Conservation (phyloP, 1,140 invertebrate species). For the Globodera rostochiensis region DNA sequence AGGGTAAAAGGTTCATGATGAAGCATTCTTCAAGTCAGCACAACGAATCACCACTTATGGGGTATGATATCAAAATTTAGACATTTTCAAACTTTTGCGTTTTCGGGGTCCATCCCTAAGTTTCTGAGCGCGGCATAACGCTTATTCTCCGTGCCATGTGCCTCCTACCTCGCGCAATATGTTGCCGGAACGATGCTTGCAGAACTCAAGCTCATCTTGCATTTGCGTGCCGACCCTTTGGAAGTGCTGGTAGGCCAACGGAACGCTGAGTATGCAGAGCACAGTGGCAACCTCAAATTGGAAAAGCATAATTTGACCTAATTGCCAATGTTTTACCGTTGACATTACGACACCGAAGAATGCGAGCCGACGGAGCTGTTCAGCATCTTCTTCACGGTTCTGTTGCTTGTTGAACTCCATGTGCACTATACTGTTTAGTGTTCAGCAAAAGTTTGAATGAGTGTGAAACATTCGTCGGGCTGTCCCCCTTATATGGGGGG, state of each 20-base stretch:
- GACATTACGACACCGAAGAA: background rate
- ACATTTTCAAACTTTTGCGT: too few relatives aligned
- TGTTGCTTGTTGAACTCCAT: background rate
- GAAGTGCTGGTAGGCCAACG: slow-evolving; percentile 57
- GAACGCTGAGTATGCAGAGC: slow-evolving; percentile 55
- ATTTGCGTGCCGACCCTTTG: slow-evolving; percentile 56
- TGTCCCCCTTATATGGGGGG: background rate
- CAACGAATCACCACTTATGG: too few relatives aligned
- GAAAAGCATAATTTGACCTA: too few relatives aligned
- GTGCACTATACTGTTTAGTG: background rate
- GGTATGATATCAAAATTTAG: too few relatives aligned
- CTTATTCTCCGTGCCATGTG: background rate
- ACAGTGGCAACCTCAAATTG: slow-evolving; percentile 46
- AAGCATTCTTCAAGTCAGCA: too few relatives aligned
- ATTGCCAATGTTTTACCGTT: background rate
- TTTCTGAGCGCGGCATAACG: background rate
- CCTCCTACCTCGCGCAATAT: slow-evolving; percentile 58
- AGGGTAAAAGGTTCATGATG: too few relatives aligned
- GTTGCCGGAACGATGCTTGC: slow-evolving; percentile 55
- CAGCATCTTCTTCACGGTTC: background rate
- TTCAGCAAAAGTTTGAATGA: too few relatives aligned
- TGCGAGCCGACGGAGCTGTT: background rate
- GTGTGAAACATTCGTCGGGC: background rate
- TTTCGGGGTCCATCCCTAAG: too few relatives aligned
- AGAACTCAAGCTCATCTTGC: slow-evolving; percentile 62